Conservation (phyloP, 2,888 invertebrate genomes). For the Drosophila stalkeri region DNA sequence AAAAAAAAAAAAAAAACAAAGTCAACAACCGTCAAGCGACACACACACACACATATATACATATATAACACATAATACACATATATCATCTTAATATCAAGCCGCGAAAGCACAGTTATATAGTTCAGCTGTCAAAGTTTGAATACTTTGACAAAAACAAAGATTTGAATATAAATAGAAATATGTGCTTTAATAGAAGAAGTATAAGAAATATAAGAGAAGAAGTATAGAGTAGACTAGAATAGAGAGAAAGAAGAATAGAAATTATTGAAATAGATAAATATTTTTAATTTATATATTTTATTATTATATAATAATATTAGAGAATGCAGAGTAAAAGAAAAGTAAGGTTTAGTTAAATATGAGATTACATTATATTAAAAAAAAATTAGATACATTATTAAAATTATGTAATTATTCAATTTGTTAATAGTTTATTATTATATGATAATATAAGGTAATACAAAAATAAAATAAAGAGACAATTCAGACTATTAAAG, state of each 20-base stretch:
- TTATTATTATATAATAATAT: too few species aligned
- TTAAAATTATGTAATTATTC: too few species aligned
- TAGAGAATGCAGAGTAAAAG: too few species aligned
- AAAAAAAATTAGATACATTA: too few species aligned
- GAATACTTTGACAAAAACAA: slow-evolving; percentile 3
- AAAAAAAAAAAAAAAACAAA: slow-evolving; percentile 6
- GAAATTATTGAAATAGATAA: not conserved
- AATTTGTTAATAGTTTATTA: too few species aligned
- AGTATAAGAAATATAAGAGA: not conserved
- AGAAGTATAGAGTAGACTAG: too few species aligned
- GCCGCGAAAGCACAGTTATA: not conserved
- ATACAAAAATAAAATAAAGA: too few species aligned
- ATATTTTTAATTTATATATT: too few species aligned
- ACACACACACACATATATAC: not conserved
- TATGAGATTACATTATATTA: too few species aligned
- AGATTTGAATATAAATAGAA: not conserved
- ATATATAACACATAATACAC: not conserved
- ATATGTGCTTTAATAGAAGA: not conserved
- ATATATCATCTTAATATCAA: slow-evolving; percentile 3
- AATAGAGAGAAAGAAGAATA: not conserved
- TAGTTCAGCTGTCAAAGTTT: not conserved
- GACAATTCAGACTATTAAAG: too few species aligned
- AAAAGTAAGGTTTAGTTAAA: too few species aligned
- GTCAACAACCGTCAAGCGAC: slow-evolving; percentile 2
- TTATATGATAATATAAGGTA: too few species aligned